Percentiles rank a stretch among this genome's conserved stretches.
phyloP scores from a whole-genome alignment of 2,888 invertebrate species.

The Tolmerus cingulatus region DNA sequence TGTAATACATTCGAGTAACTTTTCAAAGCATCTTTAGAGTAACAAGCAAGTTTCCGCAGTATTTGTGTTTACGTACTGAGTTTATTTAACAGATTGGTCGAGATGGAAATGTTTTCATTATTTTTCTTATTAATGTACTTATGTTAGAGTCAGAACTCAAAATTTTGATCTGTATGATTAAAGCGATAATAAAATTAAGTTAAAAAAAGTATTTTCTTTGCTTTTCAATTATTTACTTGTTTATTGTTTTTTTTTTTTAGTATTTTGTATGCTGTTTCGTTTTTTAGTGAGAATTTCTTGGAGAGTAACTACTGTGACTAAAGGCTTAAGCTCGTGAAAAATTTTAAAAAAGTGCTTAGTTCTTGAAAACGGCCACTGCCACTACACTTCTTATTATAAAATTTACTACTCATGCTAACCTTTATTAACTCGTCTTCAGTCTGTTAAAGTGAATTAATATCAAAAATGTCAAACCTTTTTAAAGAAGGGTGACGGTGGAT shows the following conservation, averaged over 20 bases:
- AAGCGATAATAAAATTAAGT: slow-evolving; percentile 24
- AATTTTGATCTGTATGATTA: slow-evolving; percentile 10
- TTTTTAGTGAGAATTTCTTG: background rate
- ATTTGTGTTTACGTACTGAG: background rate
- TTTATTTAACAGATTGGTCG: background rate
- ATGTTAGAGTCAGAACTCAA: background rate
- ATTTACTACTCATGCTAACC: background rate
- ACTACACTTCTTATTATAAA: background rate
- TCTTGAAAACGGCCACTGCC: background rate
- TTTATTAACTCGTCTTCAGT: background rate
- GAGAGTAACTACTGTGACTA: background rate
- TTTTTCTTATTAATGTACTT: slow-evolving; percentile 27
- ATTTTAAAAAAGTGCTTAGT: background rate
- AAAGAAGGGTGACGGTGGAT: too few relatives aligned
- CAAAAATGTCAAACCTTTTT: too few relatives aligned
- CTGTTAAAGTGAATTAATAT: background rate
- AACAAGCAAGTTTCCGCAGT: background rate
- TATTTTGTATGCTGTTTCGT: background rate
- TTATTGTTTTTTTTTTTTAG: background rate
- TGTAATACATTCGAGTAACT: background rate
- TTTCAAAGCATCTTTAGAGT: background rate
- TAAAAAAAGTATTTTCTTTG: background rate
- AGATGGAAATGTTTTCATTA: background rate
- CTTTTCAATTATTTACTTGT: background rate
- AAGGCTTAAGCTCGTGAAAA: background rate